These are phyloP conservation scores for Mythimna impura DNA, from an alignment of 2,888 invertebrate genomes.

Conservation along the genomic window DNA sequence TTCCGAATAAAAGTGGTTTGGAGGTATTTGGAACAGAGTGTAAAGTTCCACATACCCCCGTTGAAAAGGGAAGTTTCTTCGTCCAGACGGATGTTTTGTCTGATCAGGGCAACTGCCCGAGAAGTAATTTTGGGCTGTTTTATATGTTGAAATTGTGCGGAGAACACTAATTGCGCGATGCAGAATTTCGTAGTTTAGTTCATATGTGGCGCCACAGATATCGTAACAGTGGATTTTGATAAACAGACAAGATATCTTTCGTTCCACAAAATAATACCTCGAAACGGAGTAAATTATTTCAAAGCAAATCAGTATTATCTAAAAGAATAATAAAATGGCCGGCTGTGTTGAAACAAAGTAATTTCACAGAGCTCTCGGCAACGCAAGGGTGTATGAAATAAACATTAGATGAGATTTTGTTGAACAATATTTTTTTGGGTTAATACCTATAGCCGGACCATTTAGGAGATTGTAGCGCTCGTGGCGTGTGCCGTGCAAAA, in stretches of 20 bases:
- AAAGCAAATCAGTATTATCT: constrained; percentile 41
- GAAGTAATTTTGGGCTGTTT: too few species aligned
- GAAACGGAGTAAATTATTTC: constrained; percentile 28
- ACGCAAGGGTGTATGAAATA: constrained; percentile 31
- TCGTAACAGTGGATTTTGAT: constrained; percentile 53
- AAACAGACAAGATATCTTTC: constrained; percentile 56
- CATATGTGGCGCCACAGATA: too few species aligned
- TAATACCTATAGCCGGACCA: neutral
- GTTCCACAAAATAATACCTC: constrained; percentile 32
- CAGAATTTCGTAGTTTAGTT: too few species aligned
- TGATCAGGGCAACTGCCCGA: too few species aligned
- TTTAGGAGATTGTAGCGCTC: neutral
- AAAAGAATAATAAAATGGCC: constrained; percentile 37
- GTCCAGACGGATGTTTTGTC: too few species aligned
- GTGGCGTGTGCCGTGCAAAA: neutral
- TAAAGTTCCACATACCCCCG: too few species aligned
- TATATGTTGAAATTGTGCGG: too few species aligned
- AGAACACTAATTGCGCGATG: too few species aligned
- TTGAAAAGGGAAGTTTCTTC: too few species aligned
- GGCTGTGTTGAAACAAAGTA: constrained; percentile 19
- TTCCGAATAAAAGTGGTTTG: constrained; percentile 52
- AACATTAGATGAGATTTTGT: constrained; percentile 25
- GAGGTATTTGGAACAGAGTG: too few species aligned
- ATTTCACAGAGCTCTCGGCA: constrained; percentile 25
- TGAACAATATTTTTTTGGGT: constrained; percentile 22